These are phyloP conservation scores for Mola mola DNA, from an alignment of 2,113 vertebrate species.

Conservation along the genomic window DNA sequence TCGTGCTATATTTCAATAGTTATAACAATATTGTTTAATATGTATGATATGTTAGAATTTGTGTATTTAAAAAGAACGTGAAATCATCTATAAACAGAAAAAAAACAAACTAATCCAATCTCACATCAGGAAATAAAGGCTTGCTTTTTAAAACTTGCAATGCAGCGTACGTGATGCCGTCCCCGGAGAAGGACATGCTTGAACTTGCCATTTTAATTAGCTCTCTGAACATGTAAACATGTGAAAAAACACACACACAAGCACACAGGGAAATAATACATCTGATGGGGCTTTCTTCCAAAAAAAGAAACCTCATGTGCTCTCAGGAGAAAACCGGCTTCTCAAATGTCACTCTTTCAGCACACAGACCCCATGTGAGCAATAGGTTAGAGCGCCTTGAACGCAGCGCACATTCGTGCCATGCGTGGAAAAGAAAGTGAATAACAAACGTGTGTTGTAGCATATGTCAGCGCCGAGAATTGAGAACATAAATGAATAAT, in stretches of 20 bases:
- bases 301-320: no score
- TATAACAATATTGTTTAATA: not conserved
- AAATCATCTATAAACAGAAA: slow-evolving; percentile 28
- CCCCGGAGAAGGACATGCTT: slow-evolving; percentile 61
- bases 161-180: slow-evolving; percentile 11
- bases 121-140: slow-evolving; percentile 1
- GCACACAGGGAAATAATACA: slow-evolving; percentile 50
- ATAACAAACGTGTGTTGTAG: not conserved
- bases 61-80: slow-evolving; percentile 15
- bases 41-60: no score
- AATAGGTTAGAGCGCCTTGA: not conserved
- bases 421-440: not conserved
- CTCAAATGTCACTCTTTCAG: slow-evolving; percentile 1
- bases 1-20: not conserved
- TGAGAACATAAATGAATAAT: slow-evolving; percentile 41
- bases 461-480: slow-evolving; percentile 3
- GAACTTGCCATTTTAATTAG: slow-evolving; percentile 78
- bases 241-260: slow-evolving; percentile 35
- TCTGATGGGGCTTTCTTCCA: slow-evolving; percentile 33
- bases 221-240: slow-evolving; percentile 65
- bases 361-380: not conserved
- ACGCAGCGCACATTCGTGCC: not conserved
- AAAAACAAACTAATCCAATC: not conserved
- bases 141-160: slow-evolving; percentile 2
- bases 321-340: slow-evolving; percentile 22